Base-by-base conservation (phyloP, 2,797 vertebrate species). In the Poeciliopsis gracilis region DNA sequence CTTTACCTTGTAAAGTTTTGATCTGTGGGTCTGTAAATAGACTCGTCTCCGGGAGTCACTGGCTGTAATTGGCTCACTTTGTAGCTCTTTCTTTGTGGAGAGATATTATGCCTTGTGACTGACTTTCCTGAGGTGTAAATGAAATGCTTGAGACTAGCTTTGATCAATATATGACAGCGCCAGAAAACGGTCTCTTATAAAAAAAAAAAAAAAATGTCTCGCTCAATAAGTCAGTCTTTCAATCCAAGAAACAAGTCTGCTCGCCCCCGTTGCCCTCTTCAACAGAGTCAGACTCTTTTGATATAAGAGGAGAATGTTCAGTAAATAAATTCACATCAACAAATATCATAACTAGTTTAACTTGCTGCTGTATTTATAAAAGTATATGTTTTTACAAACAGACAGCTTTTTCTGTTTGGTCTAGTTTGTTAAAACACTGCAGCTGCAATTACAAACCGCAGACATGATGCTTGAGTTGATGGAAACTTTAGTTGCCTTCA, bases 11-110 rank as follows among this genome's bases (percentile, higher is more conserved):
- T 20, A 30, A 28, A 43, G 15, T 9, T 43, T 1, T 74, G n/a
- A 57, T 63, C 28, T 49, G 28, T 55, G 20, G 72, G 49, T 71
- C 47, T 78, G 13, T 75, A 61, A 66, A 59, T n/a, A 9, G n/a
- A 2, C 36, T 36, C n/a, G n/a, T 43, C 11, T 43, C 11, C 20
- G 33, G 36, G 12, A 67, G 30, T 36, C 12, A 36, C 28, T 38
- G 13, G 25, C 45, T 76, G 23, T 38, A 66, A 38, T 38, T 73
- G 20, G 12, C 7, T 70, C 41, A 45, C 67, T 45, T 70, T 70
- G 67, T 45, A 15, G 67, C 25, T 45, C 41, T n/a, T 41, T 70
- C 41, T 70, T 70, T 70, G 67, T 45, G 41, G 67, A 70, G 41
- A 28, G 23, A 70, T 45, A 45, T 67, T 41, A 23, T 41, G 63